Conservation (phyloP, 2,797 vertebrate species). For the Agapornis canus region DNA sequence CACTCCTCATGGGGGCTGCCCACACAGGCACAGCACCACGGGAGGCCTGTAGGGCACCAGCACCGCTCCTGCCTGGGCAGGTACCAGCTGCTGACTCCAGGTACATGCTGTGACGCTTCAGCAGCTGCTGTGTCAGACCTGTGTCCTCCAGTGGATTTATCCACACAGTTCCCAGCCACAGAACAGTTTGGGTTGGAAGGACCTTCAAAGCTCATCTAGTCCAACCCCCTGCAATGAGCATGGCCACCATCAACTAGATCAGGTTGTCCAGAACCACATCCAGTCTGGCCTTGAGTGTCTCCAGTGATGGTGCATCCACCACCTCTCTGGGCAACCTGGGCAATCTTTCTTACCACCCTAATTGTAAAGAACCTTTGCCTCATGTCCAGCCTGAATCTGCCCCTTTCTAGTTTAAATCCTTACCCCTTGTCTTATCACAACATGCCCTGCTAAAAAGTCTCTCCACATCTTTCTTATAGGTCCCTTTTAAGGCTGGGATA, state of each 20-base stretch:
- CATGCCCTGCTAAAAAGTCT: not conserved
- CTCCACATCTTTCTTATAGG: not conserved
- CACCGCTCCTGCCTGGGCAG: not conserved
- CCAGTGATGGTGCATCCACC: not conserved
- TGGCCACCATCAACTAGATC: not conserved
- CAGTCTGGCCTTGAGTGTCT: not conserved
- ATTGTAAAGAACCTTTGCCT: not conserved
- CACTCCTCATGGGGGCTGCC: not conserved
- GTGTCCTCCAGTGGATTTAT: accelerated
- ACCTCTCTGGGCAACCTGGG: not conserved
- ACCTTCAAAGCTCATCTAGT: not conserved
- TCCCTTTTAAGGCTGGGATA: not conserved
- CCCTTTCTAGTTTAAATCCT: not conserved
- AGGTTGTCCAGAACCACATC: not conserved
- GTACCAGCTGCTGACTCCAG: accelerated
- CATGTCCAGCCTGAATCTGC: not conserved
- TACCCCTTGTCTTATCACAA: not conserved
- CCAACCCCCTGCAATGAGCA: not conserved
- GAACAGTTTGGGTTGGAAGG: not conserved
- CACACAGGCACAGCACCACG: accelerated
- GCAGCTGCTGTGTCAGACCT: not conserved
- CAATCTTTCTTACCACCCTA: not conserved
- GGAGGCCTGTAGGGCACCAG: accelerated
- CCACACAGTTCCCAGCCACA: not conserved
- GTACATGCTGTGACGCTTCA: accelerated